Evolutionary conservation across 1,140 invertebrate species (phyloP), one percentile per base, ranked within the genome.

Genomic region (Drosophila bifasciata): DNA sequence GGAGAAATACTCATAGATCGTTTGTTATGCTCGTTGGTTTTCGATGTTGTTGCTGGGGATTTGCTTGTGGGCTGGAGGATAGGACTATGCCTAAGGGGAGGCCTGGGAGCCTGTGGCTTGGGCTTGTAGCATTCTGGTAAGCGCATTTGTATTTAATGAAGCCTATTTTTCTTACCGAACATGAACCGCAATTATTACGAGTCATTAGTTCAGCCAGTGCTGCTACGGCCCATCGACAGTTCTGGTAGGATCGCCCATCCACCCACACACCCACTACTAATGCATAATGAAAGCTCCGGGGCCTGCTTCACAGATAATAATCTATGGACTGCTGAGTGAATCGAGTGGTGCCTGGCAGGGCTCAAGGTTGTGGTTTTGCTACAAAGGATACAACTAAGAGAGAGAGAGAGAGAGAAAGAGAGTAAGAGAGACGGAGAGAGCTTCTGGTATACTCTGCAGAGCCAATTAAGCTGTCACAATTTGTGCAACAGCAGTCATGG

Each of bases 111-210:
- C 40, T 44, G 32, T 28, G 21, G 56, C 58, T 67, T 52, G 28
- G 57, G 55, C 36, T 32, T 32, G 59, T 69, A 62, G 71, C 79
- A 28, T 51, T 67, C 69, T 85, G 62, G 60, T 73, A 76, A 76
- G 56, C 67, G 64, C 81, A 78, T 88, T 88, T 78, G 75, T 81
- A 83, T 88, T 76, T 83, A 83, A 83, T 83, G 84, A 83, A 79
- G 83, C 78, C 84, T 83, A 83, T 83, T 88, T 76, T 80, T 86
- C 79, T 60, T 64, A 53, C 57, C 52, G 41, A 84, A 73, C 67
- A 84, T 68, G 60, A 69, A 61, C 78, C 78, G 67, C 75, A 88
- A 79, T 88, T 86, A 88, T 88, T 83, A 88, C 63, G 60, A 79
- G 50, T 73, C 75, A 81, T 86, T 86, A 79, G 83, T 70, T 88